phyloP scores from a whole-genome alignment of 2,888 invertebrate species.

The Lithophane ornitopus region DNA sequence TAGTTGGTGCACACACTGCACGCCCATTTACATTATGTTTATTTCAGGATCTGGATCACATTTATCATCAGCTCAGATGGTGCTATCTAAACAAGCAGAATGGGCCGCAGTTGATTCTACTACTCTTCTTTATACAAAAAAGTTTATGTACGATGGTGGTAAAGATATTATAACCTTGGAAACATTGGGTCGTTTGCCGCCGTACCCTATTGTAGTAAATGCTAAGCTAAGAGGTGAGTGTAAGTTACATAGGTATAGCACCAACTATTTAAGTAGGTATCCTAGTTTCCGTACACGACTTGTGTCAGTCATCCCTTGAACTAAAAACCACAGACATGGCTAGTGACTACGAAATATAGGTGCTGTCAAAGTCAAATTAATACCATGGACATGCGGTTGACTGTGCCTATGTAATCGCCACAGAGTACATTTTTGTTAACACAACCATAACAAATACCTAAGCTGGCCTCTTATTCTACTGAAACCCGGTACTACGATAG shows the following conservation, averaged over 20 bases:
- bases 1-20: neutral
- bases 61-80: constrained; percentile 91
- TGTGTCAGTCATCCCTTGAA: neutral
- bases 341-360: neutral
- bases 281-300: neutral
- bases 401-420: neutral
- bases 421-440: too few relatives aligned
- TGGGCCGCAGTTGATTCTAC: constrained; percentile 92
- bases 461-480: neutral
- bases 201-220: constrained; percentile 92
- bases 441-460: neutral
- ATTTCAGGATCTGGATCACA: constrained; percentile 91
- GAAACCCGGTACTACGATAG: too few relatives aligned
- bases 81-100: constrained; percentile 91
- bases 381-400: neutral
- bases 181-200: constrained; percentile 92
- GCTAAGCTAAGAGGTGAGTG: constrained; percentile 89
- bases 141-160: constrained; percentile 90
- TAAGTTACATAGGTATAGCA: neutral
- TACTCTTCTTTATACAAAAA: constrained; percentile 89
- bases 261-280: neutral
- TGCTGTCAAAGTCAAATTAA: neutral
- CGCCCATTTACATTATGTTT: neutral
- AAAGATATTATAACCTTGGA: constrained; percentile 90
- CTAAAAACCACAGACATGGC: neutral